A percentile compares a stretch with the other conserved stretches of the same genome.
Evolutionary conservation across 2,888 invertebrate genomes (phyloP).

Genomic region (Agrochola lota): DNA sequence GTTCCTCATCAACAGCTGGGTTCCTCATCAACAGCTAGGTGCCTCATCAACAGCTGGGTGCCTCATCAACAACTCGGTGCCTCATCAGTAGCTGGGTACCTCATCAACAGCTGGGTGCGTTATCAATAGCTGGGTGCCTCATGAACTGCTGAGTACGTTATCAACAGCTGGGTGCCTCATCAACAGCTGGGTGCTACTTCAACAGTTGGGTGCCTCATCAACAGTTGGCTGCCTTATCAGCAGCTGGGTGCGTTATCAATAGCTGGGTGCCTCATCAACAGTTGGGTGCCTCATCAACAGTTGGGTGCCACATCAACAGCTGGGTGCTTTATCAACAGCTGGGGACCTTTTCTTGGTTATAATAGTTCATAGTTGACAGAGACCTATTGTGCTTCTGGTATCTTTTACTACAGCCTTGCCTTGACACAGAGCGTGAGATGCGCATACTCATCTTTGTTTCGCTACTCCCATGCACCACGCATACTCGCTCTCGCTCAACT

Average conservation of each 20-base stretch:
- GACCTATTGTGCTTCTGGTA: background rate
- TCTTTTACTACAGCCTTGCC: background rate
- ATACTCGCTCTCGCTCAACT: no score
- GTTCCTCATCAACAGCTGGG: background rate
- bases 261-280: no score
- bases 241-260: no score
- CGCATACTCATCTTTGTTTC: background rate
- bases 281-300: no score
- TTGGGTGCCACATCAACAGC: no score
- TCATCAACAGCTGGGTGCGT: no score
- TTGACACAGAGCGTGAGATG: background rate
- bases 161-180: background rate
- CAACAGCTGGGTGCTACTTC: background rate
- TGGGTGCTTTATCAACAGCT: no score
- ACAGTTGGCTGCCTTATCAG: no score
- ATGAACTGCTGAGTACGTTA: no score
- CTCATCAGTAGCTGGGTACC: no score
- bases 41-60: background rate
- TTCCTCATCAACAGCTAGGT: background rate
- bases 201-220: background rate
- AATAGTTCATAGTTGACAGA: background rate
- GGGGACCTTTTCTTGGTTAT: background rate
- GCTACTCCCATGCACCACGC: background rate
- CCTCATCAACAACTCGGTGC: background rate
- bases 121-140: no score